These are phyloP conservation scores for Pilophorus perplexus DNA, from an alignment of 2,888 invertebrate genomes.

Conservation along the genomic window DNA sequence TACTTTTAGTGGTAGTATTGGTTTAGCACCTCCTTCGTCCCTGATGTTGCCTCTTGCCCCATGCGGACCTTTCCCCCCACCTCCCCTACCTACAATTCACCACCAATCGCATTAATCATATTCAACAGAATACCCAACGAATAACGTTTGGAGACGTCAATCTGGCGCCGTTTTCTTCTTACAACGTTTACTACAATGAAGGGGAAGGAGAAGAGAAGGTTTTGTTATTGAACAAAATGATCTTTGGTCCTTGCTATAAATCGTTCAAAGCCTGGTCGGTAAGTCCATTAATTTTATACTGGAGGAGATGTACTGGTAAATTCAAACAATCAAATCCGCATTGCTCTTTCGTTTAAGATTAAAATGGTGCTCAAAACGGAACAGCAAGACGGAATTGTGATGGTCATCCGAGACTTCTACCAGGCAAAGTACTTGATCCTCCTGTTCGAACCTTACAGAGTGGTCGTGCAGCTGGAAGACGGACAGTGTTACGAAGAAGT, in stretches of 20 bases:
- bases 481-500: slow-evolving; percentile 18
- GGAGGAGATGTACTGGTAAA: too few relatives aligned
- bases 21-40: too few relatives aligned
- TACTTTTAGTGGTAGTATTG: too few relatives aligned
- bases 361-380: slow-evolving; percentile 43
- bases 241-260: slow-evolving; percentile 30
- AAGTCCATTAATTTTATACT: too few relatives aligned
- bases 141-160: neutral
- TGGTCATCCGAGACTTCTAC: slow-evolving; percentile 40
- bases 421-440: slow-evolving; percentile 32
- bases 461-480: slow-evolving; percentile 23
- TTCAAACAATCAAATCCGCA: too few relatives aligned
- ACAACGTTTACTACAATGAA: slow-evolving; percentile 26
- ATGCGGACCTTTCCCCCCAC: too few relatives aligned
- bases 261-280: slow-evolving; percentile 14
- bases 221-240: slow-evolving; percentile 29
- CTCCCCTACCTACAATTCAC: too few relatives aligned
- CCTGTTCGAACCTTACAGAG: slow-evolving; percentile 41
- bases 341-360: slow-evolving; percentile 37
- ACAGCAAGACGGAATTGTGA: slow-evolving; percentile 39
- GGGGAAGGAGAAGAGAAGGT: slow-evolving; percentile 8
- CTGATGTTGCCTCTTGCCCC: neutral
- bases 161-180: slow-evolving; percentile 19
- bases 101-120: too few relatives aligned
- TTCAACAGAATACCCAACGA: slow-evolving; percentile 3